These are phyloP conservation scores for Cepaea hortensis DNA, from an alignment of 2,888 invertebrate genomes.

Conservation along the genomic window DNA sequence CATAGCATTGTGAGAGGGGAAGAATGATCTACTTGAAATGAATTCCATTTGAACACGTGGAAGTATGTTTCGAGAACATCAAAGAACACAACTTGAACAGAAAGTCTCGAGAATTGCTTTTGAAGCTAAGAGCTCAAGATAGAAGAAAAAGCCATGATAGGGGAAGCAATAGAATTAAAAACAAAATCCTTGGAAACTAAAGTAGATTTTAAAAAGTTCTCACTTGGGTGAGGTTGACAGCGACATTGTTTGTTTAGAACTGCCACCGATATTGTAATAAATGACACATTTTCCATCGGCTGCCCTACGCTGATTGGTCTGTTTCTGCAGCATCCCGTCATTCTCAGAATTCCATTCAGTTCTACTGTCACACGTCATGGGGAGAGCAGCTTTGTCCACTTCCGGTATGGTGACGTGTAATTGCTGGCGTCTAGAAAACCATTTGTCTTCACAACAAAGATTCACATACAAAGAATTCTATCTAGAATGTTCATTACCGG, in stretches of 20 bases:
- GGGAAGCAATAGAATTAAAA: no score
- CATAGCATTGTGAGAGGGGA: no score
- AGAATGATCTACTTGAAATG: no score
- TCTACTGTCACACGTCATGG: conserved; percentile 5
- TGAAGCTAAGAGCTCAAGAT: no score
- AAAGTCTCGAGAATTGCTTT: no score
- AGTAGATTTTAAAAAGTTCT: background rate
- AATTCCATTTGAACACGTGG: no score
- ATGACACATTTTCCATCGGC: conserved; percentile 6
- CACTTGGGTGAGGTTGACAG: background rate
- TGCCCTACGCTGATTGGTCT: conserved; percentile 18
- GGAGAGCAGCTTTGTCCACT: conserved; percentile 42
- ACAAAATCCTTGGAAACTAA: no score
- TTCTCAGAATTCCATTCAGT: conserved; percentile 11
- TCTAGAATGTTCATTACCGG: conserved; percentile 15
- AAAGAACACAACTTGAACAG: no score
- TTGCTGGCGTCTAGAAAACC: conserved; percentile 42
- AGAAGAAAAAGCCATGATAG: no score
- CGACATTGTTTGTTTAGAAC: background rate
- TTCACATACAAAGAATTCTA: conserved; percentile 15
- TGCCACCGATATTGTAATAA: conserved; percentile 29
- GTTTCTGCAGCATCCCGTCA: background rate
- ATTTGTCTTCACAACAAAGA: conserved; percentile 47
- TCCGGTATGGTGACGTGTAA: conserved; percentile 35
- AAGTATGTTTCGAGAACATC: no score